A percentile compares a stretch with the other conserved stretches of the same genome.
phyloP scores from a whole-genome alignment of 2,888 invertebrate genomes.

The Ypsolopha scabrella region DNA sequence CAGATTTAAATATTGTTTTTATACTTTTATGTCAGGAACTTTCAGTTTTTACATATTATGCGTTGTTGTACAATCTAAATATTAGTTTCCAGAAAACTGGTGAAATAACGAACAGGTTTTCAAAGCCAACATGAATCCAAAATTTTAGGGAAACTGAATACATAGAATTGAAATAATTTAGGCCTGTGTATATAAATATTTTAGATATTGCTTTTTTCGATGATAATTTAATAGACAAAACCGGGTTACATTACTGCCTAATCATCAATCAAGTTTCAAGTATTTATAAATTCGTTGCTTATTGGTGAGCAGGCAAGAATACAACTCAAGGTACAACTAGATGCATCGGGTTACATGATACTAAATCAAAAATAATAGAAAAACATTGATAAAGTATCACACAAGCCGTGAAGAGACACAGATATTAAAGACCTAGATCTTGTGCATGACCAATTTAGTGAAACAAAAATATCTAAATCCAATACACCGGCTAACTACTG shows the following conservation, averaged over 20 bases:
- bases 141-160: slow-evolving; percentile 1
- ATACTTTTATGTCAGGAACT: slow-evolving; percentile 23
- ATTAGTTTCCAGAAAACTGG: slow-evolving; percentile 1
- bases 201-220: neutral
- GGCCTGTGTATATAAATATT: neutral
- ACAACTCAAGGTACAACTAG: neutral
- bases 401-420: neutral
- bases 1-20: neutral
- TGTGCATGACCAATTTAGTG: neutral
- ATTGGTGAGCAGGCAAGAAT: neutral
- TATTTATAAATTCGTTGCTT: neutral
- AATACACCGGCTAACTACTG: slow-evolving; percentile 49
- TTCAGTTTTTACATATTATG: slow-evolving; percentile 14
- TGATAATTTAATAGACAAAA: neutral
- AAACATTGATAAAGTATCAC: neutral
- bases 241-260: neutral
- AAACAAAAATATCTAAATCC: slow-evolving; percentile 14
- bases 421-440: neutral
- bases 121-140: neutral
- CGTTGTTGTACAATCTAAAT: slow-evolving; percentile 5
- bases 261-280: neutral
- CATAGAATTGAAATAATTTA: neutral
- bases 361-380: no score
- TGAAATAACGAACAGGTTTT: neutral
- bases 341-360: no score